phyloP scores from a whole-genome alignment of 92 coral and sea anemone genomes.

The Heliopora coerulea region DNA sequence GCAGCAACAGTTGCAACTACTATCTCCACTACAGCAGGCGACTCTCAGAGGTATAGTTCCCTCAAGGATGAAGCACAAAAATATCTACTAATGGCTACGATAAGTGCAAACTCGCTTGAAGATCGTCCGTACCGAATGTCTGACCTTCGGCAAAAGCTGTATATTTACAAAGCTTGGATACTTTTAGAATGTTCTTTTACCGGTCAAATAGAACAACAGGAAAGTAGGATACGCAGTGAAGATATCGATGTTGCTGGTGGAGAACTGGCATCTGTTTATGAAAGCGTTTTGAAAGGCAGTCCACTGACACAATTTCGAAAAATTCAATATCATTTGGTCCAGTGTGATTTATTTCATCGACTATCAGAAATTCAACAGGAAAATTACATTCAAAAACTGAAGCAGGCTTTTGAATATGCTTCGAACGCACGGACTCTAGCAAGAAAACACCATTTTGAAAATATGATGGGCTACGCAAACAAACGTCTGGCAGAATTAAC shows the following conservation, averaged over 20 bases:
- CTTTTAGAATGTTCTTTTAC: not conserved
- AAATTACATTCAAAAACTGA: not conserved
- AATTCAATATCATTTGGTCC: not conserved
- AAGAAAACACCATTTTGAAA: not conserved
- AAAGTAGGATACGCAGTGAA: not conserved
- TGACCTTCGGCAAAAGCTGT: not conserved
- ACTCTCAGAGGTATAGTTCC: not conserved
- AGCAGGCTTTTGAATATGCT: not conserved
- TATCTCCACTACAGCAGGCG: not conserved
- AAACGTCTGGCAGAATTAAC: not conserved
- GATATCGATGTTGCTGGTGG: not conserved
- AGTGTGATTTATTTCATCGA: not conserved
- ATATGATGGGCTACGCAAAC: not conserved
- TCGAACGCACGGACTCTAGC: not conserved
- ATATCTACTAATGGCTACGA: not conserved
- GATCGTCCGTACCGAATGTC: too few relatives aligned
- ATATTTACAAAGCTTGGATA: not conserved
- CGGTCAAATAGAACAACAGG: not conserved
- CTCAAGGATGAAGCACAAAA: not conserved
- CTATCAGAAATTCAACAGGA: not conserved
- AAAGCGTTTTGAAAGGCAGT: not conserved
- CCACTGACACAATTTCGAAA: not conserved
- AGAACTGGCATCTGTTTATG: not conserved
- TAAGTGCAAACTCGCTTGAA: not conserved
- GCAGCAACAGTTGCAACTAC: conserved; percentile 43